Percentiles rank a stretch among this genome's conserved stretches.
Conservation (phyloP, 2,113 vertebrate genomes). For the Chloroceryle aenea region DNA sequence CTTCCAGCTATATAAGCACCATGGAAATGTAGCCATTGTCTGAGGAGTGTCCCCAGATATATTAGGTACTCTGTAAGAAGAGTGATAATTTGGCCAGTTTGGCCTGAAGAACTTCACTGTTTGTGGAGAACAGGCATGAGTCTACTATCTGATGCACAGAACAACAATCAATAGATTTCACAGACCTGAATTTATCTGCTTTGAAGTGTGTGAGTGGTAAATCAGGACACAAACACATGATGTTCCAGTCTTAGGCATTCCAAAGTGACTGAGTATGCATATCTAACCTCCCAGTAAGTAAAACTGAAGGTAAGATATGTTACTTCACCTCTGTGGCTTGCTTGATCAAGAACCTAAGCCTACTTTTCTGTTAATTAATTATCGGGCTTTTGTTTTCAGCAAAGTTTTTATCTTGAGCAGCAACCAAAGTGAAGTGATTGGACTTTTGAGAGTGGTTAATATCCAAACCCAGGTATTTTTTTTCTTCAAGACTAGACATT, state of each 20-base stretch:
- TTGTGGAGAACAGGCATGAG: not conserved
- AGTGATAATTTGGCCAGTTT: not conserved
- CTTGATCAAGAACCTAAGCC: not conserved
- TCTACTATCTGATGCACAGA: not conserved
- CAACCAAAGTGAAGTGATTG: not conserved
- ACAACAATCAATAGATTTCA: not conserved
- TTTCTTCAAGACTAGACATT: not conserved
- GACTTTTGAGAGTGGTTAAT: not conserved
- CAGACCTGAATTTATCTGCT: not conserved
- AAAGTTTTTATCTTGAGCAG: not conserved
- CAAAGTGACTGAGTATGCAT: not conserved
- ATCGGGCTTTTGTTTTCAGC: not conserved
- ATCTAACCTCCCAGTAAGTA: not conserved
- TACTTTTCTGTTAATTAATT: not conserved
- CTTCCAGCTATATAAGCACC: not conserved
- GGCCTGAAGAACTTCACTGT: not conserved
- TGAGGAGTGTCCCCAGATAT: not conserved
- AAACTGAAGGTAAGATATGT: not conserved
- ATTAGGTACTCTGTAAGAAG: not conserved
- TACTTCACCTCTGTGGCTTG: not conserved
- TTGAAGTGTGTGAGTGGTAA: not conserved
- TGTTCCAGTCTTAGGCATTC: not conserved
- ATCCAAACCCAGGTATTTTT: not conserved
- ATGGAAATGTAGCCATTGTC: not conserved
- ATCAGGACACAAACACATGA: not conserved